phyloP scores from a whole-genome alignment of 1,140 invertebrate genomes.

The Eriocheir sinensis region DNA sequence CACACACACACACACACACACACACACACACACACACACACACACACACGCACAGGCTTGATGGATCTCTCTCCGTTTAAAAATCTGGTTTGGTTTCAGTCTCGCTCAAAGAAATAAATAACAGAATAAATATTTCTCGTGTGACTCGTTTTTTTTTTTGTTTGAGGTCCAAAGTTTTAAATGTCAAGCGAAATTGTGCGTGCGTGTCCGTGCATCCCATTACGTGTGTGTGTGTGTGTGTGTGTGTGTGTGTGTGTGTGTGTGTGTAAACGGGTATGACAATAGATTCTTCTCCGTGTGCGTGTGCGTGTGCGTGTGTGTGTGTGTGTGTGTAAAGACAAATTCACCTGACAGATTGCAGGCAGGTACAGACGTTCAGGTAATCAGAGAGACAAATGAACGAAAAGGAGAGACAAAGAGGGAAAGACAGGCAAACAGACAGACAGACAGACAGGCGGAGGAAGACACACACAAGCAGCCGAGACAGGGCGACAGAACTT shows the following conservation, averaged over 20 bases:
- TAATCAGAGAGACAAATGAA: background rate
- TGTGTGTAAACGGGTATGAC: no score
- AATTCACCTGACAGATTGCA: background rate
- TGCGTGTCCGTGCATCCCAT: background rate
- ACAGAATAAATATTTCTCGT: background rate
- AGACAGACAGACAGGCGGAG: no score
- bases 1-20: conserved; percentile 35
- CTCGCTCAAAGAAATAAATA: background rate
- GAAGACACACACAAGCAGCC: no score
- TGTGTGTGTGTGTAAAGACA: conserved; percentile 31
- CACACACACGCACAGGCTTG: background rate
- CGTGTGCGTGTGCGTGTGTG: no score
- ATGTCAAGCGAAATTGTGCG: background rate
- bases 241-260: conserved; percentile 26
- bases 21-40: conserved; percentile 7
- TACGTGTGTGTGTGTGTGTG: no score
- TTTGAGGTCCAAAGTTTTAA: no score
- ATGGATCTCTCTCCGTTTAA: background rate
- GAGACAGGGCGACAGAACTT: no score
- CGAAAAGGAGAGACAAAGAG: background rate
- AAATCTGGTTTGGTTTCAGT: background rate
- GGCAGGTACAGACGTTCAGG: background rate
- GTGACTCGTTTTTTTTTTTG: background rate
- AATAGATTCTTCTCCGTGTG: no score
- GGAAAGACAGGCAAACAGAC: background rate